Base-by-base conservation (phyloP, 1,140 invertebrate genomes). In the Bombus ignitus region DNA sequence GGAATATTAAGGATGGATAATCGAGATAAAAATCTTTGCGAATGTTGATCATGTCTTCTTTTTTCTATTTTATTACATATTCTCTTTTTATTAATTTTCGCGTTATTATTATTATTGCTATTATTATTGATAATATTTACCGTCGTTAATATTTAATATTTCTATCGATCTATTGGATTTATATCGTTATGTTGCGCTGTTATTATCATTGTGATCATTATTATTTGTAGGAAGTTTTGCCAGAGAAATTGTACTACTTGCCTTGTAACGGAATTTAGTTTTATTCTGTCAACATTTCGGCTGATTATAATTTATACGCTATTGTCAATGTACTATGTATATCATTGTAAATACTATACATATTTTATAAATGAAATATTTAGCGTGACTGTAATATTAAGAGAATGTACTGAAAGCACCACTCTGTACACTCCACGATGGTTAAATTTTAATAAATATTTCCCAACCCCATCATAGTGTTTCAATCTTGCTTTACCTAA, bases 401-500 rank as follows among this genome's bases (percentile, higher is more conserved):
- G 85, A 92, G 88, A 88, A 91, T 92, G 92, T 92, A 92, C 89
- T 90, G 87, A 92, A 93, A 91, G 88, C 91, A 93, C 90, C 81
- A 89, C 90, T 91, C 92, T 93, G 92, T 93, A 93, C 92, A 93
- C 92, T 92, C 91, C 84, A 88, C 87, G 89, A 92, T 90, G 90
- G 88, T 93, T 92, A 91, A 92, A 93, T 93, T 93, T 93, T 93
- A 93, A 93, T 93, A 93, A 93, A 93, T 92, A 93, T 83, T 92
- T 92, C 91, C 92, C 87, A 86, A 93, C 65, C 91, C 91, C 87
- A 84, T 59, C 28, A 28, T 9, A 39, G 65, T 62, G 22, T 73
- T 10, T 39, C 70, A 25, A 62, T 77, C 32, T 37, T 28, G 32
- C 32, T 71, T 53, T 62, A 62, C 12, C 42, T 22, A 37, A 53